A percentile compares a stretch with the other conserved stretches of the same genome.
phyloP scores from a whole-genome alignment of 35 echinoderm and acorn worm species.

The Strongylocentrotus purpuratus region DNA sequence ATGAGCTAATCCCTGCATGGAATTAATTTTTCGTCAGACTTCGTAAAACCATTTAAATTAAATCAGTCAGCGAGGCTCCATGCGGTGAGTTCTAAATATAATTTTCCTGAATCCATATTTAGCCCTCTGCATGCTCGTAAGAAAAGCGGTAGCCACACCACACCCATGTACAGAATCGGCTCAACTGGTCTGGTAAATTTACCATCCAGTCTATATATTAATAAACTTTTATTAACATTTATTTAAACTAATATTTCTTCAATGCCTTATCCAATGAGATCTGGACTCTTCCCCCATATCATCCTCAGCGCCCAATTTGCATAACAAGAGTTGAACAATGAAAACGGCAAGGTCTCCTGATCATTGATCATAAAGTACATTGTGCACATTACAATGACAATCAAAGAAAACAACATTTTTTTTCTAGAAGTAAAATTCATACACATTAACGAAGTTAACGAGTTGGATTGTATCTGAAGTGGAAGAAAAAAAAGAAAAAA shows the following conservation, averaged over 20 bases:
- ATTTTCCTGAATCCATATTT: neutral
- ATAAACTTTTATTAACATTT: too few relatives aligned
- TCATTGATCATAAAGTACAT: neutral
- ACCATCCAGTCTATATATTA: too few relatives aligned
- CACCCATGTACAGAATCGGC: neutral
- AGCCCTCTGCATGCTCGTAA: neutral
- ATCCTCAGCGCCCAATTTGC: too few relatives aligned
- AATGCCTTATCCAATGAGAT: too few relatives aligned
- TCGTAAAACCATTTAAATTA: neutral
- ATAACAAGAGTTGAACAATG: too few relatives aligned
- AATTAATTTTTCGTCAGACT: neutral
- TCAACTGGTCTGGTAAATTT: too few relatives aligned
- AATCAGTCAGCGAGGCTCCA: conserved; percentile 1
- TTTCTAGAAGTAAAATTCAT: too few relatives aligned
- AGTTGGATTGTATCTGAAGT: too few relatives aligned
- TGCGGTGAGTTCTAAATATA: neutral
- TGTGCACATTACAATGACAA: neutral
- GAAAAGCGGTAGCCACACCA: neutral
- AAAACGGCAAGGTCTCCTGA: neutral
- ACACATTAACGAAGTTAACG: too few relatives aligned
- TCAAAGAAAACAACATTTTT: neutral
- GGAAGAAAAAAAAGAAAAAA: too few relatives aligned
- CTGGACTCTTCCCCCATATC: too few relatives aligned
- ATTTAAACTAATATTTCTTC: too few relatives aligned
- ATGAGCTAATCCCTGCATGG: neutral